A percentile compares a stretch with the other conserved stretches of the same genome.
These are phyloP conservation scores for Cynaeus angustus DNA, from an alignment of 2,888 invertebrate species.

Conservation along the genomic window DNA sequence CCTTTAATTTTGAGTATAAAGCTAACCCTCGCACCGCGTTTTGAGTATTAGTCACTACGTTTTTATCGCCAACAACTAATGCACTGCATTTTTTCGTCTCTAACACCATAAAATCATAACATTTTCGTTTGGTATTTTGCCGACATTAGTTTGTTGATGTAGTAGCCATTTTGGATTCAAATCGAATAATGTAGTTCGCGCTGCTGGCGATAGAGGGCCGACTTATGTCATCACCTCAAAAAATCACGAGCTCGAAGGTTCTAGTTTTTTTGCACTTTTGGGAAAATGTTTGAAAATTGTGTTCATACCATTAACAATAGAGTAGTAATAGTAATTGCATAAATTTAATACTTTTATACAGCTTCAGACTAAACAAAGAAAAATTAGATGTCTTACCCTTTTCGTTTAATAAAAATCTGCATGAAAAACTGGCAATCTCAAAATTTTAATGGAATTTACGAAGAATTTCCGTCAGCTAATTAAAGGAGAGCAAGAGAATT, in stretches of 20 bases:
- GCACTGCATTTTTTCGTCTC: conserved; percentile 59
- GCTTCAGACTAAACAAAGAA: no score
- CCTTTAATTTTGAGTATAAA: conserved; percentile 58
- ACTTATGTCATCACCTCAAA: conserved; percentile 3
- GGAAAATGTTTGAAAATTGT: no score
- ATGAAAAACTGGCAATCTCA: no score
- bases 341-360: no score
- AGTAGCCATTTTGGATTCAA: conserved; percentile 63
- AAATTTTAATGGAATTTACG: no score
- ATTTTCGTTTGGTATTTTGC: conserved; percentile 62
- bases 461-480: no score
- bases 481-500: no score
- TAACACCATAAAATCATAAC: conserved; percentile 59
- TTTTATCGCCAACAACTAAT: conserved; percentile 56
- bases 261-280: no score
- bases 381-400: no score
- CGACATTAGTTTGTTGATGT: conserved; percentile 65
- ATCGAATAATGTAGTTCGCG: conserved; percentile 30
- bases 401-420: no score
- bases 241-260: not conserved
- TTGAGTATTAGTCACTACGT: conserved; percentile 57
- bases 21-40: conserved; percentile 54
- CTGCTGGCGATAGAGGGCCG: conserved; percentile 24
- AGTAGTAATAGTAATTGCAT: no score
- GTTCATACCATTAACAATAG: not conserved